Percentiles rank a stretch among this genome's conserved stretches.
Conservation (phyloP, 2,888 invertebrate genomes). For the Drosophila colorata region DNA sequence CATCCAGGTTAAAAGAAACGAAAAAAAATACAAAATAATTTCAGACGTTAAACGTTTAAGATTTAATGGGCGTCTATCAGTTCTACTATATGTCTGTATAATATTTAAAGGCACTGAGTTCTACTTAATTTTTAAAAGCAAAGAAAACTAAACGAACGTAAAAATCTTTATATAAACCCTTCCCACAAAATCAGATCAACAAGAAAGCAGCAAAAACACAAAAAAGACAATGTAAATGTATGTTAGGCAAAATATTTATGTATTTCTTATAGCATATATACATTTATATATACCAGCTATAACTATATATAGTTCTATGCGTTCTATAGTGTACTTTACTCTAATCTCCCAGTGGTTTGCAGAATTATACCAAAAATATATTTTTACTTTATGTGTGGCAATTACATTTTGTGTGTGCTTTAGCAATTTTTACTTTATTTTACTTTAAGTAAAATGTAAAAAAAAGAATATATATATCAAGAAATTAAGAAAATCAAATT, state of each 20-base stretch:
- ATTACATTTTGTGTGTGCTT: constrained; percentile 77
- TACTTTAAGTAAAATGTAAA: constrained; percentile 75
- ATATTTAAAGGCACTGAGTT: constrained; percentile 84
- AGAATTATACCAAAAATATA: constrained; percentile 82
- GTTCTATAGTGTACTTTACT: constrained; percentile 64
- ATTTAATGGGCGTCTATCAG: constrained; percentile 33
- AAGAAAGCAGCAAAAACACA: constrained; percentile 42
- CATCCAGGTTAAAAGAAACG: constrained; percentile 26
- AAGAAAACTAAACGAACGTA: constrained; percentile 39
- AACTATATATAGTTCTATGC: constrained; percentile 44
- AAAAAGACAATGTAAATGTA: constrained; percentile 54
- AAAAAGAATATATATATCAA: constrained; percentile 31
- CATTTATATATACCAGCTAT: constrained; percentile 38
- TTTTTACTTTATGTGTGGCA: constrained; percentile 81
- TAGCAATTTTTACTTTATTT: constrained; percentile 70
- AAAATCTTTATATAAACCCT: constrained; percentile 41
- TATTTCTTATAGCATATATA: constrained; percentile 53
- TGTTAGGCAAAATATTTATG: constrained; percentile 72
- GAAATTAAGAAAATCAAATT: constrained; percentile 45
- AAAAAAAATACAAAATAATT: constrained; percentile 33
- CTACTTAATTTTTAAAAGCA: constrained; percentile 83
- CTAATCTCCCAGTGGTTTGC: constrained; percentile 74
- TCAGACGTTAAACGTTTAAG: constrained; percentile 61
- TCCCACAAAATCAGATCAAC: constrained; percentile 25
- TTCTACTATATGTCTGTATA: constrained; percentile 63